Evolutionary conservation across 2,113 vertebrate species (phyloP), one percentile per base, ranked within the genome.

Genomic region (Gallinago jamesoni): DNA sequence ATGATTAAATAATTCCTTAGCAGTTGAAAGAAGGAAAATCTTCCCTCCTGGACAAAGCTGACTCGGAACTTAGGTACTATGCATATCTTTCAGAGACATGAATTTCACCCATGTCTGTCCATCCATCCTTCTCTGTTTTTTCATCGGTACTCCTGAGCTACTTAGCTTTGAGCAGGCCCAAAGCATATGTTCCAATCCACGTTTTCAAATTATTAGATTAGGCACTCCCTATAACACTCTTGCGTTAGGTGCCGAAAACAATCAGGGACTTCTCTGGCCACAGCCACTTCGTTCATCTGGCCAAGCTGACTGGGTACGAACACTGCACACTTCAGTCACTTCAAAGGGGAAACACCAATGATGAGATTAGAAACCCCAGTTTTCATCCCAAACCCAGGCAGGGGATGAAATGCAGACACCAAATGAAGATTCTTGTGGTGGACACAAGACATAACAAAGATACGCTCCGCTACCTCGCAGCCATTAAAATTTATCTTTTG

Each of bases 1-100:
- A 83, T 56, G 2, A 92, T 78, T 69, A 94, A 85, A 68, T 88
- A 94, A 69, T 77, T 88, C 50, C 73, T 81, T 78, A 84, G 52
- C 52, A 84, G 27, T 45, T 68, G 78, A 82, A 91, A 92, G 52
- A 84, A 94, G 15, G 30, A 84, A 89, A 84, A 75, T 66, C 45
- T 50, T 75, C 20, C 31, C 12, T 60, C 14, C 45, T 66, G 47
- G 22, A 79, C 47, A 89, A 85, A 90, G 50, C 60, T 84, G 39
- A 81, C 50, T 82, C 77, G 72, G 76, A 89, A 82, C 10, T 30
- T 31, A n/a, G 18, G 25, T 48, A 81, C 50, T 69, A 45, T 21
- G 81, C 81, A 64, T 78, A 56, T 21, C 18, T 79, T 63, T 37
- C 33, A 56, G 19, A 91, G 45, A 5, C 2, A 6, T 19, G 23